phyloP scores from a whole-genome alignment of 1,140 invertebrate species.

The Drosophila burlai region DNA sequence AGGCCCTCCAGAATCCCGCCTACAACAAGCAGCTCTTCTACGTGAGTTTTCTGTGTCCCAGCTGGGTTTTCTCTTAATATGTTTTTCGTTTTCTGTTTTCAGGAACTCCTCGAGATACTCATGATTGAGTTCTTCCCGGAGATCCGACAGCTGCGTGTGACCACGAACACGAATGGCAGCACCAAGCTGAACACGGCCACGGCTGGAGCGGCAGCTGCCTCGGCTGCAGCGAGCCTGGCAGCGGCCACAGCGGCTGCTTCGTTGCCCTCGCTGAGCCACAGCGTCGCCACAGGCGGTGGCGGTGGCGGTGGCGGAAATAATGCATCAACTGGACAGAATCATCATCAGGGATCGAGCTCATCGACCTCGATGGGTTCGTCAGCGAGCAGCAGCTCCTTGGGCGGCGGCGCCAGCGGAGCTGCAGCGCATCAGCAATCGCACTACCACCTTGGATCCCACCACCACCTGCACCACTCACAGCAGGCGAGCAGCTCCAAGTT shows the following conservation, averaged over 20 bases:
- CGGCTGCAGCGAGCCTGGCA: slow-evolving; percentile 53
- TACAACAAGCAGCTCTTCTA: slow-evolving; percentile 97
- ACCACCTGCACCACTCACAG: slow-evolving; percentile 28
- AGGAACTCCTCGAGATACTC: slow-evolving; percentile 91
- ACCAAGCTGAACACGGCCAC: slow-evolving; percentile 68
- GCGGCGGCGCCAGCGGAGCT: neutral
- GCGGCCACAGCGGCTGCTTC: slow-evolving; percentile 65
- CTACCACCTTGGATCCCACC: slow-evolving; percentile 44
- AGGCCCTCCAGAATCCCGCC: slow-evolving; percentile 93
- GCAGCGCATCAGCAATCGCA: slow-evolving; percentile 44
- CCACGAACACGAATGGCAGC: slow-evolving; percentile 50
- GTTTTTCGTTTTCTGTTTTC: slow-evolving; percentile 9
- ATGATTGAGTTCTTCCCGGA: slow-evolving; percentile 92
- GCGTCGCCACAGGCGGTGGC: neutral
- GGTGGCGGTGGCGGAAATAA: slow-evolving; percentile 25
- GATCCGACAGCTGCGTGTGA: slow-evolving; percentile 85
- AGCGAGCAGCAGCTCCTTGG: slow-evolving; percentile 7
- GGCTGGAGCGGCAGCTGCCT: slow-evolving; percentile 64
- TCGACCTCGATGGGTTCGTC: slow-evolving; percentile 14
- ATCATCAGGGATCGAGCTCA: slow-evolving; percentile 17
- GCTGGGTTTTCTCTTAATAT: neutral
- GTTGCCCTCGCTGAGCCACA: slow-evolving; percentile 51
- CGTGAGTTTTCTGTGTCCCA: slow-evolving; percentile 88
- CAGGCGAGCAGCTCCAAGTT: slow-evolving; percentile 54
- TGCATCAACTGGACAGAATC: slow-evolving; percentile 7